These are phyloP conservation scores for human (Homo sapiens) DNA, from an alignment of 2,113 vertebrate genomes.

Conservation along the genomic window GRCh38 chr2:97608501-97609000, in stretches of 20 bases:
- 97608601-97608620: not conserved
- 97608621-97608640: not conserved
- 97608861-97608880: not conserved
- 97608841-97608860: not conserved
- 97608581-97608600: not conserved
- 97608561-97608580: not conserved
- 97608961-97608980: not conserved
- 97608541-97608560: not conserved
- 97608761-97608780: not conserved
- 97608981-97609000: not conserved
- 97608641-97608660: not conserved
- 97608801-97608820: not conserved
- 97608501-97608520: not conserved
- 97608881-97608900: not conserved
- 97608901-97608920: not conserved
- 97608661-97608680: not conserved
- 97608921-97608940: not conserved
- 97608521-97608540: not conserved
- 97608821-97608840: not conserved
- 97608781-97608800: not conserved
- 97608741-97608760: not conserved
- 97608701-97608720: not conserved
- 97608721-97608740: not conserved
- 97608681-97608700: not conserved
- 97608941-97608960: not conserved